Evolutionary conservation across 1,140 invertebrate genomes (phyloP).

Genomic region (Protaetia brevitarsis): DNA sequence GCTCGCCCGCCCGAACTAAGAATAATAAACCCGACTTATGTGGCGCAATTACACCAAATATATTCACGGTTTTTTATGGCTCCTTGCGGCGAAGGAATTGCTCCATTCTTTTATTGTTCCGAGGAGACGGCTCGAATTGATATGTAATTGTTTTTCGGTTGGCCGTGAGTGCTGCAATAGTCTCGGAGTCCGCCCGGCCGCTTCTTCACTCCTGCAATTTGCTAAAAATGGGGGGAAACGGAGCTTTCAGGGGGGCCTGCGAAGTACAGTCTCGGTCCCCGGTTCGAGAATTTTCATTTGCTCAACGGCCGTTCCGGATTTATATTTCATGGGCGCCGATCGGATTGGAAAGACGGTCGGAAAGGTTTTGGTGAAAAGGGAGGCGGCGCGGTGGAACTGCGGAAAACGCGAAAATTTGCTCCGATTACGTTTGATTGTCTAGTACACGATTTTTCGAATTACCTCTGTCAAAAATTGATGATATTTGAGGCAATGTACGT

Average conservation of each 20-base stretch:
- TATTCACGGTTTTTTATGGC: slow-evolving; percentile 49
- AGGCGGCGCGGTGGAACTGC: background rate
- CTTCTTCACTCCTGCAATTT: slow-evolving; percentile 19
- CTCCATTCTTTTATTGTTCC: slow-evolving; percentile 48
- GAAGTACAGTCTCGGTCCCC: background rate
- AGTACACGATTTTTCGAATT: background rate
- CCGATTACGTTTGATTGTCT: background rate
- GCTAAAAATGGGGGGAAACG: background rate
- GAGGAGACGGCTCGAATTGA: slow-evolving; percentile 41
- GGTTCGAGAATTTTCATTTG: slow-evolving; percentile 22
- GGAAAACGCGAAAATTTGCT: background rate
- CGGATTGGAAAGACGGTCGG: slow-evolving; percentile 2
- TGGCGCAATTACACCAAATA: slow-evolving; percentile 49
- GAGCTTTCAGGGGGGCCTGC: background rate
- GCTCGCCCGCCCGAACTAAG: slow-evolving; percentile 35
- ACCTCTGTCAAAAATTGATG: background rate
- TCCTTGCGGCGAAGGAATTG: slow-evolving; percentile 47
- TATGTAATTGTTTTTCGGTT: slow-evolving; percentile 47
- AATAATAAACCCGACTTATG: slow-evolving; percentile 49
- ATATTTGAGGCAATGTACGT: no score
- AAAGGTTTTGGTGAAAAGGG: background rate
- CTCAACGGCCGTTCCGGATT: slow-evolving; percentile 10
- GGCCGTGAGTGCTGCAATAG: slow-evolving; percentile 3
- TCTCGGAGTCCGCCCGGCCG: no score
- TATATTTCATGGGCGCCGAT: slow-evolving; percentile 17